Conservation (phyloP, 2,113 vertebrate genomes). For the Vidua chalybeata region DNA sequence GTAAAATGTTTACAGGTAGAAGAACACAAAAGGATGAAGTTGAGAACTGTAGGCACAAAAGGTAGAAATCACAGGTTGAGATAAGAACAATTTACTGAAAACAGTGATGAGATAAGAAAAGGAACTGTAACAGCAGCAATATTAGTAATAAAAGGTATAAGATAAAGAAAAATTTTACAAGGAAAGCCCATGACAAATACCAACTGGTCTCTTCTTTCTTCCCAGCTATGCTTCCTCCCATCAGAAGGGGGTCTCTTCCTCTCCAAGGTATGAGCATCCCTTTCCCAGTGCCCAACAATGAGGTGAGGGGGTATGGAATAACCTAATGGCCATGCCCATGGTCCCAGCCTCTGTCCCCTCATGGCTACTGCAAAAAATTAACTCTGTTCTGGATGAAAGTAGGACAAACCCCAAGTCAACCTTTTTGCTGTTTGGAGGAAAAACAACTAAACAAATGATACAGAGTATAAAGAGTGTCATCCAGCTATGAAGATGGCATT, state of each 20-base stretch:
- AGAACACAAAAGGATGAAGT: not conserved
- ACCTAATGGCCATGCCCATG: rapidly evolving
- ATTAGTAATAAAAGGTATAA: not conserved
- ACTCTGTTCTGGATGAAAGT: not conserved
- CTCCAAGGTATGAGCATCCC: not conserved
- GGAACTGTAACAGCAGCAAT: not conserved
- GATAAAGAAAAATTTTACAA: not conserved
- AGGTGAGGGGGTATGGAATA: not conserved
- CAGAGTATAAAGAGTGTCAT: not conserved
- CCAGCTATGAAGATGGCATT: not conserved
- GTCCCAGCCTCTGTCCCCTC: not conserved
- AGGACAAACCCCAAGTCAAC: not conserved
- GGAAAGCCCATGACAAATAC: not conserved
- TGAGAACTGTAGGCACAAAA: not conserved
- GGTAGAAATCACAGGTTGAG: not conserved
- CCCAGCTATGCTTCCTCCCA: not conserved
- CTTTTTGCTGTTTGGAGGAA: not conserved
- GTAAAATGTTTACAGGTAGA: not conserved
- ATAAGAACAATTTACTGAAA: not conserved
- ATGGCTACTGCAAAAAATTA: not conserved
- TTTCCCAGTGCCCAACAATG: not conserved
- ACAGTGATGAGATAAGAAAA: not conserved
- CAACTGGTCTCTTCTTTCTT: not conserved
- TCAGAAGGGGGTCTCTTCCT: not conserved
- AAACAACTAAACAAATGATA: not conserved